Evolutionary conservation across 2,797 vertebrate species (phyloP).

Genomic region (Hybognathus amarus): DNA sequence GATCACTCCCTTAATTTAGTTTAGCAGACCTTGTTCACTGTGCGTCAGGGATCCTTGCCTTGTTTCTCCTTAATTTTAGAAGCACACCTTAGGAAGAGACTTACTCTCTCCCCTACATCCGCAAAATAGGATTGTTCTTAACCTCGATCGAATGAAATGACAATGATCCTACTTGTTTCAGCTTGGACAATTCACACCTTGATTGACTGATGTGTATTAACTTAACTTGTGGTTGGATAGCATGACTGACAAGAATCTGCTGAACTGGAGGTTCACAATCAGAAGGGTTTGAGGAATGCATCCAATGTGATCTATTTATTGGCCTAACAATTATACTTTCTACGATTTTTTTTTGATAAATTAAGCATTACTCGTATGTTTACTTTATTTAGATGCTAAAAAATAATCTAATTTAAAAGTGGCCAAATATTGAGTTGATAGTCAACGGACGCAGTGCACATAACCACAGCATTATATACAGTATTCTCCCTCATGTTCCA

Average conservation of each 20-base stretch:
- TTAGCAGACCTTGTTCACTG: constrained; percentile 56
- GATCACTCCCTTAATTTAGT: background rate
- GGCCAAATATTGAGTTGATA: constrained; percentile 39
- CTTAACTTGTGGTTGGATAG: background rate
- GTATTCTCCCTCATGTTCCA: background rate
- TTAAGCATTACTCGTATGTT: constrained; percentile 8
- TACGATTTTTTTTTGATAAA: background rate
- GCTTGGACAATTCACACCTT: background rate
- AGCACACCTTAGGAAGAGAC: constrained; percentile 15
- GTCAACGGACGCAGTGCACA: background rate
- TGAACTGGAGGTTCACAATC: constrained; percentile 10
- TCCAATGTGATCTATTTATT: constrained; percentile 11
- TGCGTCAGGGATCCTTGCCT: constrained; percentile 48
- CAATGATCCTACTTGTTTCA: background rate
- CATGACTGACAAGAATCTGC: background rate
- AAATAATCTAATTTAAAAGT: constrained; percentile 27
- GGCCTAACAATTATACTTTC: constrained; percentile 16
- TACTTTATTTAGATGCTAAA: constrained; percentile 12
- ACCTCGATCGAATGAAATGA: background rate
- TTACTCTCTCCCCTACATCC: background rate
- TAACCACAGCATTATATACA: background rate
- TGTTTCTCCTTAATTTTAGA: constrained; percentile 26
- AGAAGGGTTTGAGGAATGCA: background rate
- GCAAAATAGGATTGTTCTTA: background rate
- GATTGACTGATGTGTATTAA: background rate